Percentiles rank a stretch among this genome's conserved stretches.
phyloP scores from a whole-genome alignment of 1,140 invertebrate genomes.

The Ceratosolen solmsi region DNA sequence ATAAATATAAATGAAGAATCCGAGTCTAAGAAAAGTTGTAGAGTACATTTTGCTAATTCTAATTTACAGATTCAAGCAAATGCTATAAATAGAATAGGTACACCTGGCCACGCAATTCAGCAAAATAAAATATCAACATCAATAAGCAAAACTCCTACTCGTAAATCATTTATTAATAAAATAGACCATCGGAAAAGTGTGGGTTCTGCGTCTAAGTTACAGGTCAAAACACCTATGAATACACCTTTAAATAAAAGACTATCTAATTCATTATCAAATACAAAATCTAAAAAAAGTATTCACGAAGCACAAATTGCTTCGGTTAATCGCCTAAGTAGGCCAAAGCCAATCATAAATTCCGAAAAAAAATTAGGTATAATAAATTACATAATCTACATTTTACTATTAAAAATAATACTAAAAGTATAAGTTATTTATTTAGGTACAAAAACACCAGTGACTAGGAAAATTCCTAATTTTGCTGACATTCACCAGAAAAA shows the following conservation, averaged over 20 bases:
- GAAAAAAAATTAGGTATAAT: slow-evolving; percentile 54
- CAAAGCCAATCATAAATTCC: slow-evolving; percentile 44
- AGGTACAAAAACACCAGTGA: slow-evolving; percentile 55
- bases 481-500: slow-evolving; percentile 77
- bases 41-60: slow-evolving; percentile 58
- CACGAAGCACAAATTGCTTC: slow-evolving; percentile 51
- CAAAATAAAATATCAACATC: slow-evolving; percentile 35
- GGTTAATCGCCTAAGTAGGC: slow-evolving; percentile 53
- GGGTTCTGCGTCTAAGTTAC: slow-evolving; percentile 40
- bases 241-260: slow-evolving; percentile 14
- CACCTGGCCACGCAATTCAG: slow-evolving; percentile 48
- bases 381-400: slow-evolving; percentile 18
- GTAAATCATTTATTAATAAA: slow-evolving; percentile 8
- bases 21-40: slow-evolving; percentile 52
- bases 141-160: slow-evolving; percentile 28
- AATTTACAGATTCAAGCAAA: not conserved
- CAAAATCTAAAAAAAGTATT: slow-evolving; percentile 35
- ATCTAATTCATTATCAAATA: slow-evolving; percentile 22
- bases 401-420: slow-evolving; percentile 13
- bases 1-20: slow-evolving; percentile 23
- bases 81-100: slow-evolving; percentile 42
- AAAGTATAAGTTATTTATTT: slow-evolving; percentile 29
- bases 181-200: slow-evolving; percentile 45
- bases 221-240: slow-evolving; percentile 27
- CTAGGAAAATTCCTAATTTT: slow-evolving; percentile 78